Evolutionary conservation across 2,888 invertebrate genomes (phyloP).

Genomic region (Suillia variegata): DNA sequence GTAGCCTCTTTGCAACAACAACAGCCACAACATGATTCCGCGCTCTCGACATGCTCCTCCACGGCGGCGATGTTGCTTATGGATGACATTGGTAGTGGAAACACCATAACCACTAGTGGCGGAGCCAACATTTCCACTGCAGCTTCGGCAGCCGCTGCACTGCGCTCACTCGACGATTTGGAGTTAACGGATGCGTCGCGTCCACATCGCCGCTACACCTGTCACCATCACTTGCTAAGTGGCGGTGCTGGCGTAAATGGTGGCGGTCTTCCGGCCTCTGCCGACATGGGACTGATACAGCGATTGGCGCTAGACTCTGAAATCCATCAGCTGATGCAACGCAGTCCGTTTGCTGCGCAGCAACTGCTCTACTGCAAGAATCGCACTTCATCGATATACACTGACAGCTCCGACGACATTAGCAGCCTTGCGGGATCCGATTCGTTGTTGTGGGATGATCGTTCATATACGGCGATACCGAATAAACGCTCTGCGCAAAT

Average conservation of each 20-base stretch:
- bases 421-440: slow-evolving; percentile 81
- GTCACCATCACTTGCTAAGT: slow-evolving; percentile 55
- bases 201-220: slow-evolving; percentile 52
- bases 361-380: slow-evolving; percentile 68
- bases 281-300: slow-evolving; percentile 63
- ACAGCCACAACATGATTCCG: slow-evolving; percentile 47
- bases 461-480: slow-evolving; percentile 65
- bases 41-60: slow-evolving; percentile 61
- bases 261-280: slow-evolving; percentile 36
- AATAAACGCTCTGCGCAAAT: slow-evolving; percentile 71
- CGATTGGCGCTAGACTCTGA: slow-evolving; percentile 62
- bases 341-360: slow-evolving; percentile 61
- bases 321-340: slow-evolving; percentile 61
- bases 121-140: slow-evolving; percentile 40
- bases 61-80: slow-evolving; percentile 58
- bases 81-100: neutral
- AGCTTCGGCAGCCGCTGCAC: slow-evolving; percentile 61
- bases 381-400: slow-evolving; percentile 81
- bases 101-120: neutral
- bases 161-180: slow-evolving; percentile 68
- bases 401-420: slow-evolving; percentile 85
- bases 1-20: slow-evolving; percentile 36
- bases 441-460: slow-evolving; percentile 72
- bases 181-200: slow-evolving; percentile 58
- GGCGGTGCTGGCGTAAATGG: slow-evolving; percentile 46